Evolutionary conservation across 2,888 invertebrate genomes (phyloP), one percentile per base, ranked within the genome.

Genomic region (Pollenia amentaria): DNA sequence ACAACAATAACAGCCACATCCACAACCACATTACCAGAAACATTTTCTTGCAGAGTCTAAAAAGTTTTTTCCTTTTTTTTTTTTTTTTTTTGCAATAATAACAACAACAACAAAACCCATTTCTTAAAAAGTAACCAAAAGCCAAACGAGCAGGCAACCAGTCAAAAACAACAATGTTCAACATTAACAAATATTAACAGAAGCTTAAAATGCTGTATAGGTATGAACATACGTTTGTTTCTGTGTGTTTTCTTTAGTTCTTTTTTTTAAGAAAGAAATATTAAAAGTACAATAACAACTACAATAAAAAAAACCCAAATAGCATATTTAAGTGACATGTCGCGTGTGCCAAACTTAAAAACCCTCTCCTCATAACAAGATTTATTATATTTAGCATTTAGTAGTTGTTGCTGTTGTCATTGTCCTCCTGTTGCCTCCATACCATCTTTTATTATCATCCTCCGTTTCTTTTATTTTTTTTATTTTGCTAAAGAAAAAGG

Each of bases 261-360:
- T 53, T 14, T 44, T 40, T 16, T 64, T 38, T 18, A 42, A 18
- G 10, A 44, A 55, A 80, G n/a, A 82, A 55, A 85, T 64, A 78
- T 65, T 60, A 69, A 69, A 82, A 69, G 16, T 53, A 29, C 65
- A 81, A 67, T 60, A 75, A 82, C 64, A 76, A 78, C 83, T 57
- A 55, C 83, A 79, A 83, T 14, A 78, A 80, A 48, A 29, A 48
- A 82, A 82, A 69, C 11, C 67, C 80, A 85, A 84, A 73, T 88
- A 86, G 87, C 89, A 89, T 88, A 88, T 89, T 89, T 87, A 69
- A 88, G 85, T 88, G 88, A 88, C 89, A 87, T 88, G 80, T 88
- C 84, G 88, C 88, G 89, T 89, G 89, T 85, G 87, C 89, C 89
- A 88, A 89, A 88, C 88, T 85, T 76, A 81, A 87, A 84, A 64